Conservation (phyloP, 2,888 invertebrate genomes). For the Acanthosepion lycidas region DNA sequence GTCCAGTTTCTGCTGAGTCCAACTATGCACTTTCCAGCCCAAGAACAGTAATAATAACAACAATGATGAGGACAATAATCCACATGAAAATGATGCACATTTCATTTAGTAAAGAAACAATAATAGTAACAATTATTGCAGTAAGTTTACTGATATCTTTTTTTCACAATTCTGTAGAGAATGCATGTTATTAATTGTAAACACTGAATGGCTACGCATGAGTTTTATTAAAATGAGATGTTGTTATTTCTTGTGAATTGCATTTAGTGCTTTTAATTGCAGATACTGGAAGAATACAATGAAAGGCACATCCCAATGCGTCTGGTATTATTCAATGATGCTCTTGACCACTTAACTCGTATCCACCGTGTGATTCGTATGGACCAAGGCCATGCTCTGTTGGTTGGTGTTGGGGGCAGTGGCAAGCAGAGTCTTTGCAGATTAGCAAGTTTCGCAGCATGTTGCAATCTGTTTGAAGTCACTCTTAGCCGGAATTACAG, state of each 20-base stretch:
- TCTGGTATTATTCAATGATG: constrained; percentile 92
- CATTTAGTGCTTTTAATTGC: constrained; percentile 49
- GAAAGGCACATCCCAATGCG: constrained; percentile 83
- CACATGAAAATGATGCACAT: too few species aligned
- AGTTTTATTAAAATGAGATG: neutral
- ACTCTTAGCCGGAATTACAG: constrained; percentile 89
- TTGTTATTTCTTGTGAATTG: neutral
- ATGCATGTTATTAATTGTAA: too few species aligned
- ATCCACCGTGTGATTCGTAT: constrained; percentile 89
- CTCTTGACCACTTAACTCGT: constrained; percentile 90
- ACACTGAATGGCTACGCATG: too few species aligned
- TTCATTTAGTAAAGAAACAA: too few species aligned
- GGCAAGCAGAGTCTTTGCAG: constrained; percentile 88
- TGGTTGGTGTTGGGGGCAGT: constrained; percentile 91
- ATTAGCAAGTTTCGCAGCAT: constrained; percentile 88
- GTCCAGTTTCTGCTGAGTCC: too few species aligned
- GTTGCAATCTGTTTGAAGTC: constrained; percentile 88
- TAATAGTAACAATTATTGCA: too few species aligned
- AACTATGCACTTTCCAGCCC: too few species aligned
- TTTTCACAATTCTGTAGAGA: too few species aligned
- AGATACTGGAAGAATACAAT: constrained; percentile 90
- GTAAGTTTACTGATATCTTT: too few species aligned
- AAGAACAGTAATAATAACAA: too few species aligned
- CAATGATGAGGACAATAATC: too few species aligned
- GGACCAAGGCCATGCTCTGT: constrained; percentile 87